Conservation (phyloP, 2,888 invertebrate species). For the Netelia melanura region DNA sequence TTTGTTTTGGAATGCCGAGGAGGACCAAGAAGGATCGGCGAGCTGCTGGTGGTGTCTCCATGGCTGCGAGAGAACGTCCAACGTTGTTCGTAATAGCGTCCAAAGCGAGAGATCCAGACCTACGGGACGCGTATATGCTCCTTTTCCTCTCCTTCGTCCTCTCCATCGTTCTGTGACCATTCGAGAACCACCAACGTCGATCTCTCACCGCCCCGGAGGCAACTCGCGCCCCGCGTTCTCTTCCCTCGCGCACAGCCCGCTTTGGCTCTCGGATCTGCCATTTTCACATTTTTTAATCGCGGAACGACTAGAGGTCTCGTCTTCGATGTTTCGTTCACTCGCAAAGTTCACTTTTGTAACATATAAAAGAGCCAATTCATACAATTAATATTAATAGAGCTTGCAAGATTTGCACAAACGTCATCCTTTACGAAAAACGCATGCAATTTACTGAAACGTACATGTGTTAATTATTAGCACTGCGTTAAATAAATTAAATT, state of each 20-base stretch:
- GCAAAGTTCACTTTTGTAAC: background rate
- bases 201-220: constrained; percentile 70
- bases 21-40: constrained; percentile 67
- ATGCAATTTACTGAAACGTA: background rate
- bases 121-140: constrained; percentile 66
- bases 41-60: constrained; percentile 42
- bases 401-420: background rate
- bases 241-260: constrained; percentile 66
- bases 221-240: constrained; percentile 64
- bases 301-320: background rate
- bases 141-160: constrained; percentile 55
- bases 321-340: background rate
- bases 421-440: background rate
- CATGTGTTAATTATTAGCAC: too few species aligned
- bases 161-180: constrained; percentile 56
- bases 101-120: constrained; percentile 68
- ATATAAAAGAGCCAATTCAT: background rate
- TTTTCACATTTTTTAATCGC: constrained; percentile 72
- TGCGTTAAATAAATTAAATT: too few species aligned
- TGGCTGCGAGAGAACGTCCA: constrained; percentile 55
- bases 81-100: constrained; percentile 80
- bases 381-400: background rate
- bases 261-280: constrained; percentile 76
- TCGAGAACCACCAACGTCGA: constrained; percentile 84
- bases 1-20: constrained; percentile 84